Percentiles rank a stretch among this genome's conserved stretches.
Evolutionary conservation across 2,113 vertebrate species (phyloP).

Genomic region (Melospiza melodia): DNA sequence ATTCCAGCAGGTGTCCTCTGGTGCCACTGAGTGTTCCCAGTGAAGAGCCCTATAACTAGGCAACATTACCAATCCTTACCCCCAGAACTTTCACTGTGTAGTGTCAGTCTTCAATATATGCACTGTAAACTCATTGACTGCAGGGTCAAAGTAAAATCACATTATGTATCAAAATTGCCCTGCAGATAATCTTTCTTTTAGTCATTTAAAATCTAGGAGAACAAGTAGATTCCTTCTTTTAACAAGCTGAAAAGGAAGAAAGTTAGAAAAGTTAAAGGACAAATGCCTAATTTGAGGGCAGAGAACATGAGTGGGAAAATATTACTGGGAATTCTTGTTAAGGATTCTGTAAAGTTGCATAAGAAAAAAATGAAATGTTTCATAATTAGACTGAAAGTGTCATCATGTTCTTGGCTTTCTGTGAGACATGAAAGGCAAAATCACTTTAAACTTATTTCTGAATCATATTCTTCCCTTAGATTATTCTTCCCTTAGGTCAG

Average conservation of each 20-base stretch:
- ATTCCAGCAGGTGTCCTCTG: neutral
- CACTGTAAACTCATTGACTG: neutral
- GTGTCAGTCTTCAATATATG: neutral
- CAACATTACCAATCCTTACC: neutral
- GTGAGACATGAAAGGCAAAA: neutral
- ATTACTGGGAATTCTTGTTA: neutral
- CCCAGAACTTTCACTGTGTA: neutral
- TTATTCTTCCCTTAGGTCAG: neutral
- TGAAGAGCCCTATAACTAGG: neutral
- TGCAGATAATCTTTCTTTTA: neutral
- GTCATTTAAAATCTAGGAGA: neutral
- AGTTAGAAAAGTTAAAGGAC: neutral
- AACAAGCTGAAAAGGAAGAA: neutral
- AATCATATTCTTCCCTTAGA: neutral
- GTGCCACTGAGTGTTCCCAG: neutral
- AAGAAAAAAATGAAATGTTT: neutral
- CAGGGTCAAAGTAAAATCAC: neutral
- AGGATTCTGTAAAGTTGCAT: neutral
- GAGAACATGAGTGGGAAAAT: neutral
- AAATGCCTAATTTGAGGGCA: neutral
- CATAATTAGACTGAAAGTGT: slow-evolving; percentile 7
- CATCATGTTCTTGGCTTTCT: neutral
- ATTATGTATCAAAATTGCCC: neutral
- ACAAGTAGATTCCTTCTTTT: neutral
- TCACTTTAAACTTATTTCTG: slow-evolving; percentile 2